Conservation (phyloP, 23 tunicate genomes). For the Phallusia fumigata region DNA sequence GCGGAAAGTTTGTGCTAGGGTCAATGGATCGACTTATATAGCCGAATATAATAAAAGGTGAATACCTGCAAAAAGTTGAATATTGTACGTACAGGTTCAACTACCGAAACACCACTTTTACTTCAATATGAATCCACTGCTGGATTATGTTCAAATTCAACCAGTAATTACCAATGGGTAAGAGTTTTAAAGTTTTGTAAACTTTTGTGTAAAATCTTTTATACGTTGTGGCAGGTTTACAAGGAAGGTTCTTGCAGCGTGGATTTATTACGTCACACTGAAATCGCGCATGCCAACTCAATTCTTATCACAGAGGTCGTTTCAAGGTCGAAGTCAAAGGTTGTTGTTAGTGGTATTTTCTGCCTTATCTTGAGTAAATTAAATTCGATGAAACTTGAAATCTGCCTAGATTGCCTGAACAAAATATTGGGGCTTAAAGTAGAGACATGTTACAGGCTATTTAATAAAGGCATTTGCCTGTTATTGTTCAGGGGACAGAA, state of each 20-base stretch:
- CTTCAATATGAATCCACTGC: neutral
- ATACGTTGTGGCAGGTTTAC: constrained; percentile 10
- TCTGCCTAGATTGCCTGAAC: too few relatives aligned
- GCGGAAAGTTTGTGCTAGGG: too few relatives aligned
- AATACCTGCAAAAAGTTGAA: too few relatives aligned
- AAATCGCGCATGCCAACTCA: neutral
- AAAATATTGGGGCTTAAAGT: too few relatives aligned
- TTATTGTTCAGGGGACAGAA: neutral
- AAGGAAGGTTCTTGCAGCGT: constrained; percentile 24
- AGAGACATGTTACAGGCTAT: too few relatives aligned
- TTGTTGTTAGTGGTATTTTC: too few relatives aligned
- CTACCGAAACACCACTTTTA: neutral
- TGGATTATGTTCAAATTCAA: neutral
- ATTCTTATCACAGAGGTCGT: neutral
- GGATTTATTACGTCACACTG: neutral
- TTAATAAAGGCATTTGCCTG: too few relatives aligned
- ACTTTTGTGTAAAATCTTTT: neutral
- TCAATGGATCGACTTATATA: too few relatives aligned
- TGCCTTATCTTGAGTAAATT: too few relatives aligned
- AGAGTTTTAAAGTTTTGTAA: neutral
- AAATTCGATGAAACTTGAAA: too few relatives aligned
- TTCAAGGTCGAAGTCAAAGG: neutral
- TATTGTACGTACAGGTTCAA: neutral
- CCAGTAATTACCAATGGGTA: neutral
- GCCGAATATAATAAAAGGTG: too few relatives aligned